A percentile compares a stretch with the other conserved stretches of the same genome.
phyloP scores from a whole-genome alignment of 1,140 invertebrate species.

The Drosophila azteca region DNA sequence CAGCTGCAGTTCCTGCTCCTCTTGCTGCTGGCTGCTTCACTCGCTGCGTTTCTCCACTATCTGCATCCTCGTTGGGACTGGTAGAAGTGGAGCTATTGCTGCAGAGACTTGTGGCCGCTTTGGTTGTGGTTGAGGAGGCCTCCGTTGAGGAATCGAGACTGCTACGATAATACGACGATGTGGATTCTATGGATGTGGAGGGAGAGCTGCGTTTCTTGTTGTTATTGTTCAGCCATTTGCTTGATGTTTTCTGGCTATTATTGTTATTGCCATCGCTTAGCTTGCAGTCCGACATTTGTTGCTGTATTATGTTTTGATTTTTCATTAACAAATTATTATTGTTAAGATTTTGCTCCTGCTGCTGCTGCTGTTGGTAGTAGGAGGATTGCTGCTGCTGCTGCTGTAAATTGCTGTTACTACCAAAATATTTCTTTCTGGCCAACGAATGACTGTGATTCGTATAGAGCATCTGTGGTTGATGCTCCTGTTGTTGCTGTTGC shows the following conservation, averaged over 20 bases:
- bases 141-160: constrained; percentile 35
- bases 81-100: neutral
- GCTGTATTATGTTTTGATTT: constrained; percentile 58
- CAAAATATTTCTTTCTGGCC: constrained; percentile 61
- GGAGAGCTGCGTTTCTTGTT: constrained; percentile 50
- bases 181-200: constrained; percentile 44
- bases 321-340: constrained; percentile 64
- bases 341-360: constrained; percentile 41
- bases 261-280: constrained; percentile 48
- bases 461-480: constrained; percentile 22
- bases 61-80: constrained; percentile 6
- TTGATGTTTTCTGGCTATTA: constrained; percentile 25
- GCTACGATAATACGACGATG: constrained; percentile 45
- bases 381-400: constrained; percentile 43
- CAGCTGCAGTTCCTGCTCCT: neutral
- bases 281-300: constrained; percentile 35
- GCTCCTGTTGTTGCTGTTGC: constrained; percentile 44
- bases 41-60: no score
- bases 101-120: neutral
- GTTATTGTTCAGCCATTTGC: constrained; percentile 6
- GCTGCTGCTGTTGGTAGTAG: constrained; percentile 40
- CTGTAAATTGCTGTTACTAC: constrained; percentile 17
- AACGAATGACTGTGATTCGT: constrained; percentile 28
- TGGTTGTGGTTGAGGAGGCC: neutral
- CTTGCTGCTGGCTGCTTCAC: constrained; percentile 6